Evolutionary conservation across 2,888 invertebrate species (phyloP).

Genomic region (Cryptops parisi): DNA sequence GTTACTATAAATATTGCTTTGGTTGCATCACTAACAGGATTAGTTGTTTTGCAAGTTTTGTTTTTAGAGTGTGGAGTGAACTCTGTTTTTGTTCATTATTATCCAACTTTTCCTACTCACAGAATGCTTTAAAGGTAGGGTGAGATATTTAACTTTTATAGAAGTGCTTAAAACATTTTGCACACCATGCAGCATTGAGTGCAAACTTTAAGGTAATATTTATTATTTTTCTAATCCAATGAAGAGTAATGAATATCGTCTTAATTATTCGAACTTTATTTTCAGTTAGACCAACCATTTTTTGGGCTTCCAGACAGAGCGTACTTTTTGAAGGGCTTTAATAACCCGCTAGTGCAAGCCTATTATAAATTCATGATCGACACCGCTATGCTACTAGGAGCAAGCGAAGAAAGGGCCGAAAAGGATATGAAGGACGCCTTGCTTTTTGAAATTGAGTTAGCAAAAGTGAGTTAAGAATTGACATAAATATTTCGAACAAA

Average conservation of each 20-base stretch:
- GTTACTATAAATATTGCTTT: too few species aligned
- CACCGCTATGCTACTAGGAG: conserved; percentile 70
- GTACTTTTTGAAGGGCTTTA: conserved; percentile 65
- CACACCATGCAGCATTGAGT: too few species aligned
- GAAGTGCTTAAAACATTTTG: too few species aligned
- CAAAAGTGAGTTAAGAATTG: conserved; percentile 53
- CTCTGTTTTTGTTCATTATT: too few species aligned
- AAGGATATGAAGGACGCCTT: conserved; percentile 62
- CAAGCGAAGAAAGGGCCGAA: conserved; percentile 49
- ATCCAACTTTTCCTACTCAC: too few species aligned
- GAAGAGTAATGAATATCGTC: conserved; percentile 1
- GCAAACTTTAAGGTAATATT: not conserved
- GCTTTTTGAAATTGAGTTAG: conserved; percentile 74
- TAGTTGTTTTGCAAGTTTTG: too few species aligned
- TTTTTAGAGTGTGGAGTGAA: too few species aligned
- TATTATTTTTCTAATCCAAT: conserved; percentile 14
- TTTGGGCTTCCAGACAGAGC: conserved; percentile 64
- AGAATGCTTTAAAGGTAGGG: too few species aligned
- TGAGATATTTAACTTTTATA: too few species aligned
- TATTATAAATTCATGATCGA: conserved; percentile 47
- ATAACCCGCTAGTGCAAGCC: conserved; percentile 65
- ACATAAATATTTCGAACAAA: too few species aligned
- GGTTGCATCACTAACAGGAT: too few species aligned
- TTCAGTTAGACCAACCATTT: conserved; percentile 71
- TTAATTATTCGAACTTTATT: too few species aligned